Percentiles rank a stretch among this genome's conserved stretches.
These are phyloP conservation scores for Nowickia ferox DNA, from an alignment of 2,888 invertebrate genomes.

Conservation along the genomic window DNA sequence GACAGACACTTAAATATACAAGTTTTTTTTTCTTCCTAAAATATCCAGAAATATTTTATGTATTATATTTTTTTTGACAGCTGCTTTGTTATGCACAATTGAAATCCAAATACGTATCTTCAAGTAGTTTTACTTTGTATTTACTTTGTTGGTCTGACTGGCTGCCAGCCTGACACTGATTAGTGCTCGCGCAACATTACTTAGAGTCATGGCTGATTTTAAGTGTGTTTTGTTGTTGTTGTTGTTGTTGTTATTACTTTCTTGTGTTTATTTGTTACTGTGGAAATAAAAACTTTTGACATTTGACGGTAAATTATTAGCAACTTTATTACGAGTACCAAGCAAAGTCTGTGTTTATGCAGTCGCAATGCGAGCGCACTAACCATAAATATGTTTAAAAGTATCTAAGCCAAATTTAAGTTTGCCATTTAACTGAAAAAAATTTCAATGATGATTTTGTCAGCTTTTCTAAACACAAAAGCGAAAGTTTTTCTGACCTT, in stretches of 20 bases:
- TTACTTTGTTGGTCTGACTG: constrained; percentile 41
- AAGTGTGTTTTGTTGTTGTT: no score
- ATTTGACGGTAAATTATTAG: constrained; percentile 69
- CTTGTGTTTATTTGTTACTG: constrained; percentile 22
- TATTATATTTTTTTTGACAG: constrained; percentile 25
- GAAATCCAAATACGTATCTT: constrained; percentile 30
- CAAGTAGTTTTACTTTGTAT: constrained; percentile 21
- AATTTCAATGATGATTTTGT: background rate
- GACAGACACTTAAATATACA: constrained; percentile 41
- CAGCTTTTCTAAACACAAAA: constrained; percentile 40
- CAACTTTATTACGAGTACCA: constrained; percentile 44
- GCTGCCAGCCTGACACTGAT: constrained; percentile 44
- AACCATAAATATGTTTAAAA: background rate
- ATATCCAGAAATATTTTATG: background rate
- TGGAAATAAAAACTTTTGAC: constrained; percentile 65
- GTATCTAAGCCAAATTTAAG: constrained; percentile 8
- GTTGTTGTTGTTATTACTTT: constrained; percentile 1
- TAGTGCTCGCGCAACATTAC: constrained; percentile 55
- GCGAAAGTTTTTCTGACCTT: constrained; percentile 52
- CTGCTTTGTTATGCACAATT: constrained; percentile 31
- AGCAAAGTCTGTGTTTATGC: background rate
- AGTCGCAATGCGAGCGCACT: background rate
- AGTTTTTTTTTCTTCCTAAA: constrained; percentile 41
- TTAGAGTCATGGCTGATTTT: constrained; percentile 56
- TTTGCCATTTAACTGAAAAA: constrained; percentile 1